These are phyloP conservation scores for Alouatta palliata DNA, from an alignment of 2,113 vertebrate genomes.

Conservation along the genomic window DNA sequence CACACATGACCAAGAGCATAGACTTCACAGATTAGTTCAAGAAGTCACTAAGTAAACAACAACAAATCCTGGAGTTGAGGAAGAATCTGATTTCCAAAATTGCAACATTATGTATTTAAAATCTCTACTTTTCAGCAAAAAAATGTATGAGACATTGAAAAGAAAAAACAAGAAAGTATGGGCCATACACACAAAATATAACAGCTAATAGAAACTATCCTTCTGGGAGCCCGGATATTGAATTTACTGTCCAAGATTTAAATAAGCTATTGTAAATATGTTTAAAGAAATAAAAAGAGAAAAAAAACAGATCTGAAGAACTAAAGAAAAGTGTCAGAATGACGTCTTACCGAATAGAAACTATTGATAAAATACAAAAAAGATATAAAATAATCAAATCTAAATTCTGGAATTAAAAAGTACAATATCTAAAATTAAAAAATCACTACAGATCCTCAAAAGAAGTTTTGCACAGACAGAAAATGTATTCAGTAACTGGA, in stretches of 20 bases:
- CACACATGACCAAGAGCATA: background rate
- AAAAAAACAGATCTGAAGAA: background rate
- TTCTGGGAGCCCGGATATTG: background rate
- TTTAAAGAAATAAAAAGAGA: background rate
- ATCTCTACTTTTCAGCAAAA: background rate
- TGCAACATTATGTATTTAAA: background rate
- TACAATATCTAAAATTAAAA: background rate
- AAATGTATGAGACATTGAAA: background rate
- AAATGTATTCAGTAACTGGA: background rate
- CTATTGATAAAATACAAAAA: background rate
- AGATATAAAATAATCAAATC: background rate
- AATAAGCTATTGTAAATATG: background rate
- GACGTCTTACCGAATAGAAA: background rate
- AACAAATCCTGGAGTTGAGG: fast-evolving
- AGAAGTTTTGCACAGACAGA: background rate
- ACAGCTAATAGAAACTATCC: background rate
- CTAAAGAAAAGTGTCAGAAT: background rate
- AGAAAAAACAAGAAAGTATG: background rate
- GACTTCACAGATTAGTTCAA: background rate
- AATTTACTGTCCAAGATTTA: background rate
- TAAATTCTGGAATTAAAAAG: background rate
- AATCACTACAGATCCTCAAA: background rate
- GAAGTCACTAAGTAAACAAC: background rate
- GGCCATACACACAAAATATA: background rate
- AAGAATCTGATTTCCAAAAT: background rate